These are phyloP conservation scores for Oreochromis aureus DNA, from an alignment of 2,113 vertebrate species.

Conservation along the genomic window DNA sequence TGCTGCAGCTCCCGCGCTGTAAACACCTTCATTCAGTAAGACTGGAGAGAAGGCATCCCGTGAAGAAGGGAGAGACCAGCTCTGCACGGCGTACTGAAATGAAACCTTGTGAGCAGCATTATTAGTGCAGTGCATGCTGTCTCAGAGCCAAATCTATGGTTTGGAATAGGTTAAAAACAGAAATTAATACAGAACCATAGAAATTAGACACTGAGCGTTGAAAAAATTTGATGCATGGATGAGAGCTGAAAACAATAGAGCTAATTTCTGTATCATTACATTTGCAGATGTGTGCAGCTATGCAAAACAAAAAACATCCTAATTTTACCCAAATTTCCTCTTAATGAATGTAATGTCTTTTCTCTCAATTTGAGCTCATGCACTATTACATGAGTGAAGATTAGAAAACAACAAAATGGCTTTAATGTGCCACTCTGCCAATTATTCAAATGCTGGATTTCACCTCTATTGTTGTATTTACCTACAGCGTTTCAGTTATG, in stretches of 20 bases:
- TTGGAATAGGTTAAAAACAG: not conserved
- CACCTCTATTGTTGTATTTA: constrained; percentile 4
- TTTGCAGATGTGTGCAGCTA: not conserved
- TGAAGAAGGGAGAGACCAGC: not conserved
- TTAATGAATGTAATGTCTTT: not conserved
- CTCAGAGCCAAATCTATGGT: not conserved
- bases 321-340: not conserved
- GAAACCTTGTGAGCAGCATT: not conserved
- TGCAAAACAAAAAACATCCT: not conserved
- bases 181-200: not conserved
- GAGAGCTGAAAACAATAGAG: not conserved
- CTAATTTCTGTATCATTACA: not conserved
- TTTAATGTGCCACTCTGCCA: not conserved
- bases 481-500: constrained; percentile 3
- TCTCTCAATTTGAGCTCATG: not conserved
- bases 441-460: not conserved
- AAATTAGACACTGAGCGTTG: not conserved
- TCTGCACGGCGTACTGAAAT: not conserved
- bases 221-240: not conserved
- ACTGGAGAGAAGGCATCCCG: not conserved
- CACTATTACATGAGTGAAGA: not conserved
- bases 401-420: not conserved
- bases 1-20: not conserved
- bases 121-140: not conserved
- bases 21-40: constrained; percentile 6